Base-by-base conservation (phyloP, 2,113 vertebrate genomes). In the Antidorcas marsupialis region DNA sequence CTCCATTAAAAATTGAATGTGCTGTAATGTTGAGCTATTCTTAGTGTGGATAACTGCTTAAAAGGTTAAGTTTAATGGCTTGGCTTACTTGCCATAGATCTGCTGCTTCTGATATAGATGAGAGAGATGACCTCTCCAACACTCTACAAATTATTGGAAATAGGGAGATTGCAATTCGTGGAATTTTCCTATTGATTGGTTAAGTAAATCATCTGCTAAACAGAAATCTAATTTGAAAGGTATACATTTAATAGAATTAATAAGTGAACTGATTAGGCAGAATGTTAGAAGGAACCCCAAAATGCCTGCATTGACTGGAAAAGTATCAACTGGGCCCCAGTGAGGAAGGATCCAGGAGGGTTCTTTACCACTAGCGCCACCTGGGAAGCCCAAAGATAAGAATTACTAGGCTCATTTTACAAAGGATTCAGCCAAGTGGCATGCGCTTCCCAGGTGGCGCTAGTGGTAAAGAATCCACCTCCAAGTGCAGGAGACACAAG, bases 1-100 rank as follows among this genome's bases (percentile, higher is more conserved):
- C 89, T 95, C 95, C 98, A 98, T 98, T 98, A 98, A 98, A 99
- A 99, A 98, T 93, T 88, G 94, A 98, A 86, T 74, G 94, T 71
- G 2, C 11, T 6, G 3, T 97, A 97, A 98, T 92, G 91, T 19
- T 91, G 86, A 97, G 97, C 98, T 98, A 95, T 98, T 98, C 96
- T 98, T 97, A 97, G 96, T 9, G 64, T 97, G 83, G 82, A 89
- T 71, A 98, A 98, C 93, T 98, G 98, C 94, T 98, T 1, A 89
- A 96, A 98, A 98, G 96, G 94, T 98, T 97, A 87, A 96, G 45
- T 89, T 97, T 96, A 92, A 95, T 96, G 95, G 95, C 94, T 39
- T 95, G 92, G 45, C 60, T 97, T 0, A 0, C 76, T 97, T 55
- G 14, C 36, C 87, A 71, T 60, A 84, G 74, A 97, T 82, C 67